phyloP scores from a whole-genome alignment of 2,113 vertebrate genomes.

The Albula goreensis region DNA sequence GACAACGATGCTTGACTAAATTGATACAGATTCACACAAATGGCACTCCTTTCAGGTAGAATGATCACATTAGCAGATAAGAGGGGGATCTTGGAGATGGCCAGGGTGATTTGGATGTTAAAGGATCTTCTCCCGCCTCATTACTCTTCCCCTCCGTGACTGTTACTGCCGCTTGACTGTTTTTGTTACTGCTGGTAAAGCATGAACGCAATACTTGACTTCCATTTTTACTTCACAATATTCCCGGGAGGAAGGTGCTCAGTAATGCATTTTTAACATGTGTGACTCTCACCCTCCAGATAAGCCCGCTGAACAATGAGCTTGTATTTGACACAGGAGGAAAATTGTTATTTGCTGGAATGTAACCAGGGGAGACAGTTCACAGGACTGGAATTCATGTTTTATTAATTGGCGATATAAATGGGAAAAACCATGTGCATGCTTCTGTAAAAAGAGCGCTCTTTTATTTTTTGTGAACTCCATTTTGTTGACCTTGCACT shows the following conservation, averaged over 20 bases:
- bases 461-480: neutral
- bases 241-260: neutral
- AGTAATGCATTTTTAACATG: neutral
- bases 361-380: neutral
- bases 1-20: neutral
- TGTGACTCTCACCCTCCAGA: neutral
- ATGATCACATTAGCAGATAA: conserved; percentile 11
- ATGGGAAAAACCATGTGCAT: no score
- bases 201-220: neutral
- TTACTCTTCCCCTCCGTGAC: neutral
- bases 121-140: neutral
- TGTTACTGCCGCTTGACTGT: neutral
- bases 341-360: neutral
- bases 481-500: neutral
- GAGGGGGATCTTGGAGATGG: neutral
- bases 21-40: conserved; percentile 2
- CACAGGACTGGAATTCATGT: neutral
- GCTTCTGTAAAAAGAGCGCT: neutral
- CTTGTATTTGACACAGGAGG: neutral
- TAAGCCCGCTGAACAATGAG: neutral
- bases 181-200: neutral
- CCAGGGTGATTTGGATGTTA: neutral
- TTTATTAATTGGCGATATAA: neutral
- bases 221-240: neutral
- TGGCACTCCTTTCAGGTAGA: neutral